A percentile compares a stretch with the other conserved stretches of the same genome.
Evolutionary conservation across 92 coral and sea anemone species (phyloP).

Genomic region (Heliopora coerulea): DNA sequence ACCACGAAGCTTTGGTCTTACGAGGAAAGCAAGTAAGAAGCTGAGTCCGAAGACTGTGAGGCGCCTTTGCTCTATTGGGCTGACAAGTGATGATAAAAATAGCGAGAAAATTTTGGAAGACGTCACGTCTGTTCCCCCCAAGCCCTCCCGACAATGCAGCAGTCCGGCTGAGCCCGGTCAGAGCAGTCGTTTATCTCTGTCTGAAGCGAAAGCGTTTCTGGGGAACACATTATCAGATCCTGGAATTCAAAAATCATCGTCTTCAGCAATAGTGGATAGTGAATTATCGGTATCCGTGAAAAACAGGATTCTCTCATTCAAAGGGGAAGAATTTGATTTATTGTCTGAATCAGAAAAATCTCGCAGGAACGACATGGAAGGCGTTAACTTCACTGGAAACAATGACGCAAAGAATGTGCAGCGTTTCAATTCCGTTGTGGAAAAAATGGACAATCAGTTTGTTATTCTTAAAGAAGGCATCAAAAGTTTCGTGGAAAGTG

Average conservation of each 20-base stretch:
- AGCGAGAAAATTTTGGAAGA: constrained; percentile 37
- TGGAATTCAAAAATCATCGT: constrained; percentile 61
- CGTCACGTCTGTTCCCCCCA: constrained; percentile 44
- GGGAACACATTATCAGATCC: constrained; percentile 60
- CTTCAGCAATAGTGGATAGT: constrained; percentile 51
- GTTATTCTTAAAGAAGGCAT: constrained; percentile 90
- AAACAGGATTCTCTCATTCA: constrained; percentile 55
- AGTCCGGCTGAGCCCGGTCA: constrained; percentile 20
- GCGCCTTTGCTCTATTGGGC: constrained; percentile 70
- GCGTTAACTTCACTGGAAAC: no score
- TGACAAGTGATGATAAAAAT: constrained; percentile 26
- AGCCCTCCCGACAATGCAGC: constrained; percentile 52
- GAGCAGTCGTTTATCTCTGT: not conserved
- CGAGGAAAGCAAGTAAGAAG: constrained; percentile 39
- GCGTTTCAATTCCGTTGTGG: constrained; percentile 77
- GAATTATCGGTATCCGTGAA: constrained; percentile 39
- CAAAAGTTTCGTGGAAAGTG: constrained; percentile 73
- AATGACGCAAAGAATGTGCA: constrained; percentile 46
- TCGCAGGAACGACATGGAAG: no score
- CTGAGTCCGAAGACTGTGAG: constrained; percentile 92
- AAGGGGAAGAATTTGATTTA: constrained; percentile 35
- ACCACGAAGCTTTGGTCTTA: constrained; percentile 48
- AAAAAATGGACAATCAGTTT: constrained; percentile 88
- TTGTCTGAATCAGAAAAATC: constrained; percentile 18
- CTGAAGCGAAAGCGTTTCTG: not conserved